Base-by-base conservation (phyloP, 92 coral and sea anemone genomes). In the Parazoanthus darwini region DNA sequence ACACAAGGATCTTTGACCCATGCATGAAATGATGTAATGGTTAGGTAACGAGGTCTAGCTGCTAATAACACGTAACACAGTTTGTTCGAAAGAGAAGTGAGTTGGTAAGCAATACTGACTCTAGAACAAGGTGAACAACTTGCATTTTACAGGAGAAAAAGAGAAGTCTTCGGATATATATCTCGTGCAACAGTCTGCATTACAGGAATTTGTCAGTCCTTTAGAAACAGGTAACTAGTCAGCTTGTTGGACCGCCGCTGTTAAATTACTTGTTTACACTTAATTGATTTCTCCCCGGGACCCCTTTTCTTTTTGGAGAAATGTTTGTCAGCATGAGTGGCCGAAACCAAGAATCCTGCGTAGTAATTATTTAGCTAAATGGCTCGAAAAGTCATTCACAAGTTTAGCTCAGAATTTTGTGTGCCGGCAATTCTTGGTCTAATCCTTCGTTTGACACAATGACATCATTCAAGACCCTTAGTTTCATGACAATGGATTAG, bases 1-100 rank as follows among this genome's bases (percentile, higher is more conserved):
- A 84, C 78, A 84, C 87, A 84, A 84, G 82, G 93, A 58, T 74
- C 94, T 72, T 37, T 93, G 98, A 95, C 94, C 98, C 98, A 74
- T 93, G 80, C 59, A 74, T 88, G 67, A 68, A 89, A 95, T 95
- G 98, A 95, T 86, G 98, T 95, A 95, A 95, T 95, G 93, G 73
- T 77, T 86, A 89, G 89, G 88, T 85, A 87, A 85, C 90, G 93
- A 80, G 82, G 63, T 71, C 87, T 71, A 50, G 65, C 87, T 44
- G 71, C 70, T 35, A 54, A 58, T 39, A 29, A 46, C 48, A 14
- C 78, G 78, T 72, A 68, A 35, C 16, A 42, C 46, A 46, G 16
- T 67, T 66, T 65, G n/a, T 48, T 82, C 77, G 26, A 84, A 71
- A 75, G 87, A 70, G 79, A 71, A 56, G 87, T 46, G 33, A 48